Evolutionary conservation across 1,140 invertebrate genomes (phyloP).

Genomic region (Charaxes varanes): DNA sequence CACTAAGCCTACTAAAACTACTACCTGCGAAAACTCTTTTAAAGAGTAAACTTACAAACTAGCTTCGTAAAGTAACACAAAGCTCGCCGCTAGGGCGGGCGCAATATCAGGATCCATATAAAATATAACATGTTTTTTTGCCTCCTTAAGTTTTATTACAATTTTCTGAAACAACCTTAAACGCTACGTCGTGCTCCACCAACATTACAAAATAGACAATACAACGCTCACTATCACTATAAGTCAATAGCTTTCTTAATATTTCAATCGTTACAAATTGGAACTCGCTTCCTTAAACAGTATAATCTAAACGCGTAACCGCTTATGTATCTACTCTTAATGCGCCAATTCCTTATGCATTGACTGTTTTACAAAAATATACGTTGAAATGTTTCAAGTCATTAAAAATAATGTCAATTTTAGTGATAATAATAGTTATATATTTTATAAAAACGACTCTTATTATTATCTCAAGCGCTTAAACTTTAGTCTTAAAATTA

Average conservation of each 20-base stretch:
- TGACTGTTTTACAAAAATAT: conserved; percentile 68
- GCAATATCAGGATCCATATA: conserved; percentile 66
- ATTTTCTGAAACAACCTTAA: conserved; percentile 73
- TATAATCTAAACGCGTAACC: conserved; percentile 32
- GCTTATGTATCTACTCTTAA: conserved; percentile 33
- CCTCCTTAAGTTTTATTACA: conserved; percentile 68
- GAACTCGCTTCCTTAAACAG: conserved; percentile 46
- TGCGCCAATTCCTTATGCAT: conserved; percentile 67
- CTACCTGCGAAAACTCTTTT: conserved; percentile 75
- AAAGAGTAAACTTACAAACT: conserved; percentile 74
- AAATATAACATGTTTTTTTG: conserved; percentile 69
- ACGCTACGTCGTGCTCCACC: conserved; percentile 58
- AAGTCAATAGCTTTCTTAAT: conserved; percentile 55
- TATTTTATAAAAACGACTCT: conserved; percentile 41
- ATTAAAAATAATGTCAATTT: conserved; percentile 63
- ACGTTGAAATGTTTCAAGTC: conserved; percentile 57
- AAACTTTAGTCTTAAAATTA: conserved; percentile 51
- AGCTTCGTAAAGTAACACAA: conserved; percentile 70
- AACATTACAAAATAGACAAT: conserved; percentile 71
- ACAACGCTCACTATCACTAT: conserved; percentile 66
- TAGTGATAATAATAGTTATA: conserved; percentile 52
- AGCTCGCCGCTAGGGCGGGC: conserved; percentile 33
- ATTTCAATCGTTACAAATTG: conserved; percentile 59
- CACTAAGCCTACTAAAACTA: conserved; percentile 75
- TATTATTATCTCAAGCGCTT: conserved; percentile 60